phyloP scores from a whole-genome alignment of 2,888 invertebrate species.

The Leptarthrus brevirostris region DNA sequence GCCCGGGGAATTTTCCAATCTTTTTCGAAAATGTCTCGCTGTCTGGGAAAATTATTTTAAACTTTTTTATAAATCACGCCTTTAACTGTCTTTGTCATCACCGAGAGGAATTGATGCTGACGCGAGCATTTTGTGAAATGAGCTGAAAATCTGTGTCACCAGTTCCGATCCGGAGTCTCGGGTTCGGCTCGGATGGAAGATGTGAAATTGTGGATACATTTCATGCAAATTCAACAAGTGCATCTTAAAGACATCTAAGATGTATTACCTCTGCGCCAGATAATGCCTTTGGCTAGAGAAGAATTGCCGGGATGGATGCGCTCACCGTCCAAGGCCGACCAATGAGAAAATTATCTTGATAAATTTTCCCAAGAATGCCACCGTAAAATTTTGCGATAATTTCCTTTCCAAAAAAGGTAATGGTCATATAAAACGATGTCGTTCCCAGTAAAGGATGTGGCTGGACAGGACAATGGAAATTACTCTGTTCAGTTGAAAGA shows the following conservation, averaged over 20 bases:
- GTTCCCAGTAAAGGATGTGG: constrained; percentile 31
- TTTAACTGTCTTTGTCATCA: neutral
- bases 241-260: too few relatives aligned
- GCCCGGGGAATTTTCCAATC: neutral
- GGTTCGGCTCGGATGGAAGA: too few relatives aligned
- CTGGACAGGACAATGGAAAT: constrained; percentile 48
- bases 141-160: too few relatives aligned
- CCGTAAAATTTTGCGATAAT: constrained; percentile 40
- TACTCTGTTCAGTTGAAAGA: constrained; percentile 29
- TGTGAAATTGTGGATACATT: too few relatives aligned
- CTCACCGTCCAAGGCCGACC: too few relatives aligned
- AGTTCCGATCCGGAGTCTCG: too few relatives aligned
- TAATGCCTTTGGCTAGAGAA: too few relatives aligned
- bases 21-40: neutral
- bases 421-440: constrained; percentile 41
- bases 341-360: neutral
- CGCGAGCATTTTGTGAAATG: too few relatives aligned
- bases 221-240: too few relatives aligned
- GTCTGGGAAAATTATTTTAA: constrained; percentile 3
- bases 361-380: constrained; percentile 6
- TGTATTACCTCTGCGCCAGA: too few relatives aligned
- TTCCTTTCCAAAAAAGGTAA: constrained; percentile 20
- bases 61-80: neutral
- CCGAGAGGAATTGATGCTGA: too few relatives aligned
- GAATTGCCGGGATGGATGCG: too few relatives aligned